These are phyloP conservation scores for Branchipolynoe longqiensis DNA, from an alignment of 2,888 invertebrate species.

Conservation along the genomic window DNA sequence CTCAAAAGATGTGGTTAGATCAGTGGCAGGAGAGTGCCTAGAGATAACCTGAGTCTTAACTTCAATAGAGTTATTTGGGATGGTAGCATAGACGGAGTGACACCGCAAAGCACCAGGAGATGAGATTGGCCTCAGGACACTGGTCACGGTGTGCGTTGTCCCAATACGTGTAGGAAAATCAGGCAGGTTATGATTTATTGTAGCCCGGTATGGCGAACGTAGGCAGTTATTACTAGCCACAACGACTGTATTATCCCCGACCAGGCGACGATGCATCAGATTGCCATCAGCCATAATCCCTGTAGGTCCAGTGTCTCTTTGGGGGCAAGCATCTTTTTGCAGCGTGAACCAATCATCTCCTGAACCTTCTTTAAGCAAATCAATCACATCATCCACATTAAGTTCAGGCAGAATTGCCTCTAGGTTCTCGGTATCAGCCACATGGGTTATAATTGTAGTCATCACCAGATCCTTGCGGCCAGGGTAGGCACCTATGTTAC, in stretches of 20 bases:
- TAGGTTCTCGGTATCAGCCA: constrained; percentile 14
- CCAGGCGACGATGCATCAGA: neutral
- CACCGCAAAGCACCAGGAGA: constrained; percentile 15
- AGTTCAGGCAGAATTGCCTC: constrained; percentile 11
- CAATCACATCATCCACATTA: constrained; percentile 24
- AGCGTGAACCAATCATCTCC: neutral
- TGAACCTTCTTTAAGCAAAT: neutral
- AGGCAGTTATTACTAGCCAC: constrained; percentile 28
- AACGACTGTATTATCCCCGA: constrained; percentile 24
- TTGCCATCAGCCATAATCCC: neutral
- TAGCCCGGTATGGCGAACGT: neutral
- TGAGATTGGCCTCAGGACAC: constrained; percentile 20
- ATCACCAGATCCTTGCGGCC: neutral
- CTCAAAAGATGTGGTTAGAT: constrained; percentile 2
- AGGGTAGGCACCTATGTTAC: too few relatives aligned
- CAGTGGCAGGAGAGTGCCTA: too few relatives aligned
- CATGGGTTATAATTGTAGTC: neutral
- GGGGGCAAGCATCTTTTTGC: neutral
- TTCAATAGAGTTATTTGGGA: constrained; percentile 15
- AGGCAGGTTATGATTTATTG: constrained; percentile 5
- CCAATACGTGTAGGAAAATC: constrained; percentile 28
- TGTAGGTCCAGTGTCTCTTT: too few relatives aligned
- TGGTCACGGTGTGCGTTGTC: constrained; percentile 20
- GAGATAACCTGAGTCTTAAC: constrained; percentile 15
- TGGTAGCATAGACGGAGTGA: constrained; percentile 36